Evolutionary conservation across 2,113 vertebrate genomes (phyloP).

Genomic region (Podarcis cretensis): DNA sequence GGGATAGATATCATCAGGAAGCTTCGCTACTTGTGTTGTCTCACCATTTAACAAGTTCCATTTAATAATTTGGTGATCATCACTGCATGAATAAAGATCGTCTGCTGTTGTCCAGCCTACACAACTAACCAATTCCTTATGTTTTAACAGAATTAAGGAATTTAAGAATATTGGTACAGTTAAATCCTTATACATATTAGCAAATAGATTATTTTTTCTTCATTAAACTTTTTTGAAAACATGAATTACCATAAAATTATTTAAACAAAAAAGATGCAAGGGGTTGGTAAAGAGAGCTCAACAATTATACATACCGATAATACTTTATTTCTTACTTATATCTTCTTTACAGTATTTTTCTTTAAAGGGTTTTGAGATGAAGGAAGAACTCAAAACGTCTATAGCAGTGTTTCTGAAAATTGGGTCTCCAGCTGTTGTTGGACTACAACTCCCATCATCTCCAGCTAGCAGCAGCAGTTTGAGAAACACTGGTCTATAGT

Average conservation of each 20-base stretch:
- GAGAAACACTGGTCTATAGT: too few species aligned
- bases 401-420: too few species aligned
- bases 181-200: background rate
- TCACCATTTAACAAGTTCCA: constrained; percentile 93
- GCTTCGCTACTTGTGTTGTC: constrained; percentile 82
- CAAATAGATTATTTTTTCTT: background rate
- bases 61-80: constrained; percentile 92
- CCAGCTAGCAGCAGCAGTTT: too few species aligned
- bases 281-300: too few species aligned
- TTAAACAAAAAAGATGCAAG: too few species aligned
- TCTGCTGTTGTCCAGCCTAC: constrained; percentile 95
- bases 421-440: too few species aligned
- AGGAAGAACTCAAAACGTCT: too few species aligned
- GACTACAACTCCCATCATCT: too few species aligned
- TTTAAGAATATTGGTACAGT: background rate
- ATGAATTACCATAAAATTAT: background rate
- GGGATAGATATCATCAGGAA: constrained; percentile 90
- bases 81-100: constrained; percentile 93
- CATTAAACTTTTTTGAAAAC: background rate
- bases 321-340: too few species aligned
- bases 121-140: constrained; percentile 94
- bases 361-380: too few species aligned
- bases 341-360: too few species aligned
- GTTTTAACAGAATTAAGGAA: constrained; percentile 84
- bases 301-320: too few species aligned